A percentile compares a stretch with the other conserved stretches of the same genome.
These are phyloP conservation scores for Panopea generosa DNA, from an alignment of 2,888 invertebrate species.

Conservation along the genomic window DNA sequence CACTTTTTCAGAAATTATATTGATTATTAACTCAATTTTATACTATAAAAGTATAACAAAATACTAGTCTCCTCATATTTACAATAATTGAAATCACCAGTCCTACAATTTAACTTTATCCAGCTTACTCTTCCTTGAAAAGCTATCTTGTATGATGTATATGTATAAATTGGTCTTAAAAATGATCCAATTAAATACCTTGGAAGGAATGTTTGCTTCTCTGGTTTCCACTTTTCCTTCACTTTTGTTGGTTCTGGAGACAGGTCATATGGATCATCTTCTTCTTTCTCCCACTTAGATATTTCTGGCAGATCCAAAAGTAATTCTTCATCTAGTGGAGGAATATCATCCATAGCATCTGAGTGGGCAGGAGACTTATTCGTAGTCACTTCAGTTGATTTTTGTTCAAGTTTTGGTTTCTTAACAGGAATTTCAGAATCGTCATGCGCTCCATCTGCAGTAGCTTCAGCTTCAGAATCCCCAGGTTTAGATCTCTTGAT, in stretches of 20 bases:
- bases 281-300: conserved; percentile 95
- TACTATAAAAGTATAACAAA: no score
- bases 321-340: conserved; percentile 62
- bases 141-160: no score
- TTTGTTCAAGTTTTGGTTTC: conserved; percentile 47
- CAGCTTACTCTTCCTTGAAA: no score
- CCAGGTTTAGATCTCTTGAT: conserved; percentile 50
- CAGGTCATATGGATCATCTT: conserved; percentile 80
- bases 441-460: conserved; percentile 6
- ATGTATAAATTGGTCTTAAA: no score
- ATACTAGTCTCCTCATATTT: no score
- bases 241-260: conserved; percentile 46
- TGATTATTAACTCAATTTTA: no score
- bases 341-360: conserved; percentile 50
- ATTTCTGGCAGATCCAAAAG: conserved; percentile 88
- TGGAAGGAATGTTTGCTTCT: conserved; percentile 66
- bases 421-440: conserved; percentile 21
- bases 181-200: no score
- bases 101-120: no score
- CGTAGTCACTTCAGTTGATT: conserved; percentile 46
- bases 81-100: no score
- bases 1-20: no score
- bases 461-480: conserved; percentile 23
- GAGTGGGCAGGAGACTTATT: conserved; percentile 19
- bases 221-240: conserved; percentile 59